Evolutionary conservation across 1,140 invertebrate species (phyloP), one percentile per base, ranked within the genome.

Genomic region (Tribolium castaneum): DNA sequence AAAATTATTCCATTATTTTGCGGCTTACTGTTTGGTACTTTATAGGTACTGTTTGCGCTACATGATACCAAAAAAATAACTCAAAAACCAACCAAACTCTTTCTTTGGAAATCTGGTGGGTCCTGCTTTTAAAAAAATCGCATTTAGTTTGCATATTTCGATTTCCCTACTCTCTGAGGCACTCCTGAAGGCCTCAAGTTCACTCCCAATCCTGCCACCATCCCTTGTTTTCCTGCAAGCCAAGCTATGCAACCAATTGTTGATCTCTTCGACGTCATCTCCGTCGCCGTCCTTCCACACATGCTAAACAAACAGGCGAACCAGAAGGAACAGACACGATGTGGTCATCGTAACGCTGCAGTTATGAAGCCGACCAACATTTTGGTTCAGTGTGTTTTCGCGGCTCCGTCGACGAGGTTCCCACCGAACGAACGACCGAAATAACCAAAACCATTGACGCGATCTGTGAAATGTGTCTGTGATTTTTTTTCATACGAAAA

Each of bases 341-440:
- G 81, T 82, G 82, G 81, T 82, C 82, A 83, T 82, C 81, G 81
- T 70, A 62, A 78, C 77, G 82, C 74, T 75, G 74, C 70, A 78
- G 51, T 71, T 50, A 72, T 54, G 70, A 75, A 49, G 76, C 56
- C 76, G 56, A 59, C 66, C 16, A 76, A 70, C 75, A 72, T 62
- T 59, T 71, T 56, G 70, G 66, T 62, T 78, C 81, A 82, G 81
- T 82, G 77, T 78, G 79, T 82, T 80, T 66, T 75, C 79, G 81
- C 79, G 81, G 81, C 81, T 78, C 77, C 79, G 70, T 10, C 49
- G 73, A 50, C 51, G 22, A 30, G 62, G 25, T 75, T 49, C 71
- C 73, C 16, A 30, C 9, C 22, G 51, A 71, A 10, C 74, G 39
- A 77, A 30, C 25, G 25, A 30, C 25, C 25, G 25, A 78, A 78